Evolutionary conservation across 2,113 vertebrate species (phyloP).

Genomic region (Leptodactylus fuscus): DNA sequence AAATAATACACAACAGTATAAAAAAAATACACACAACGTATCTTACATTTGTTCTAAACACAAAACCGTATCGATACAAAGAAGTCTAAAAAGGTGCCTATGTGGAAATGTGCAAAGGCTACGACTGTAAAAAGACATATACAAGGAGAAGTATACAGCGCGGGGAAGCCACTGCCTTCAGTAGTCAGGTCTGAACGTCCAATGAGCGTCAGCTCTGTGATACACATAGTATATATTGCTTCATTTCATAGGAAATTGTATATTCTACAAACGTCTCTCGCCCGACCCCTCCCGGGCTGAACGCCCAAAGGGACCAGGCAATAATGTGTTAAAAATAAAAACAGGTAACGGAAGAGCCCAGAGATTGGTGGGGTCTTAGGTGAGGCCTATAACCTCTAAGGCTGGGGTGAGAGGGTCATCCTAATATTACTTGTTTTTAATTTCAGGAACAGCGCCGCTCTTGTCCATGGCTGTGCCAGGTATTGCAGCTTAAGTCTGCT

Average conservation of each 20-base stretch:
- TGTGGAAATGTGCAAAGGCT: conserved; percentile 55
- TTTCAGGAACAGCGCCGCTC: background rate
- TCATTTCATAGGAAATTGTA: conserved; percentile 44
- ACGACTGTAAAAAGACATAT: conserved; percentile 23
- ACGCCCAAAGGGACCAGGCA: conserved; percentile 4
- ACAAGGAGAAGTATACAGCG: background rate
- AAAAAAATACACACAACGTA: conserved; percentile 44
- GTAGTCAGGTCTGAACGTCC: conserved; percentile 22
- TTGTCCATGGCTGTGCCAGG: background rate
- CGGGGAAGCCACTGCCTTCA: conserved; percentile 7
- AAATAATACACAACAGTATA: conserved; percentile 36
- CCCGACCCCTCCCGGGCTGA: background rate
- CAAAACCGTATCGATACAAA: conserved; percentile 20
- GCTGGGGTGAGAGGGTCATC: background rate
- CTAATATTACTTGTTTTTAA: background rate
- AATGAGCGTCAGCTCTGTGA: conserved; percentile 12
- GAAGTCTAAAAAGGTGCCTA: conserved; percentile 55
- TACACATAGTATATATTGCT: conserved; percentile 40
- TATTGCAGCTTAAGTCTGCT: background rate
- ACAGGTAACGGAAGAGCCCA: background rate
- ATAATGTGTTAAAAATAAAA: background rate
- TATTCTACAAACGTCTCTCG: background rate
- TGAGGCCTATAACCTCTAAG: too few relatives aligned
- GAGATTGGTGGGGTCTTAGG: background rate
- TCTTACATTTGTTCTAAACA: conserved; percentile 47